Evolutionary conservation across 1,140 invertebrate genomes (phyloP), one percentile per base, ranked within the genome.

Genomic region (Aporrectodea caliginosa): DNA sequence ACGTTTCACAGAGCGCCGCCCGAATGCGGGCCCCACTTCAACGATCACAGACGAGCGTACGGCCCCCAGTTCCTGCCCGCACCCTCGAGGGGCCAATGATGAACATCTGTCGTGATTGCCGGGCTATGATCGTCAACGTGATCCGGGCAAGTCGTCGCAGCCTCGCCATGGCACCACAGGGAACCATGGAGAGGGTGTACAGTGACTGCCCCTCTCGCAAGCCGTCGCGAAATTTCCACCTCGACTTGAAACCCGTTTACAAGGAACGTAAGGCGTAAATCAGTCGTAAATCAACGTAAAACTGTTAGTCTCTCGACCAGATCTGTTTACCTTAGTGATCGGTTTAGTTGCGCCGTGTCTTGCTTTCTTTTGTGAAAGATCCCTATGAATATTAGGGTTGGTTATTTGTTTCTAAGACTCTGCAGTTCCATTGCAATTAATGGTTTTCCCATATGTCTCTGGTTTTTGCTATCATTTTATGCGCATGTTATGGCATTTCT

Each of bases 81-180:
- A 93, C 84, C 90, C 91, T 73, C 75, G 86, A 93, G 79, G 91
- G 92, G 82, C 91, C 94, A 58, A 91, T 93, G 83, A 94, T 95
- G 91, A 92, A 93, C 35, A 94, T 97, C 29, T 98, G 95, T 87
- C 92, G 94, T 85, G 95, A 97, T 89, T 98, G 96, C 89, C 95
- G 95, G 85, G 92, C 93, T 12, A 94, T 98, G 93, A 93, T 97
- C 35, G 91, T 95, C 81, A 94, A 97, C 88, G 96, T 97, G 84
- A 96, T 97, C 83, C 93, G 87, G 16, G 86, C 88, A 69, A 86
- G 86, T 81, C 82, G 87, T 35, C 83, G 84, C 1, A 80, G 68
- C 35, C 73, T 82, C 16, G 58, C 72, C 16, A 68, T 71, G 6
- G 34, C 31, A 35, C 34, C 75, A 32, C 58, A 75, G 68, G 68